Evolutionary conservation across 1,140 invertebrate species (phyloP), one percentile per base, ranked within the genome.

Genomic region (Hyphantria cunea): DNA sequence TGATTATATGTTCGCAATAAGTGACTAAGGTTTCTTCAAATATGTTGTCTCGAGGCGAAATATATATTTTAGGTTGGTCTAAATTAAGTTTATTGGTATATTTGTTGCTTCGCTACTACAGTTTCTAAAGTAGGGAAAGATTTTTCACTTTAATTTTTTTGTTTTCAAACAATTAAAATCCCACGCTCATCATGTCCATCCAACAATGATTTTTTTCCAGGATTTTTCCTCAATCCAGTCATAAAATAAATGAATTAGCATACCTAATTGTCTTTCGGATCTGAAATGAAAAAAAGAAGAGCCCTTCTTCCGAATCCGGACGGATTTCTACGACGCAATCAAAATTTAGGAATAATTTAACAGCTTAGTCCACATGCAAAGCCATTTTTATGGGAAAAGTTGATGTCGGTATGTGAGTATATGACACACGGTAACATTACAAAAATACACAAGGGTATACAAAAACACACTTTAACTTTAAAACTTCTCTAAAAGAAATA

Each of bases 311-410:
- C 68, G 70, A 81, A 74, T 75, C 68, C 72, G 66, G 76, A 63
- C 71, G 70, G 70, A 80, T 76, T 80, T 82, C 71, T 73, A 68
- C 72, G 71, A 80, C 80, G 76, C 78, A 86, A 84, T 89, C 74
- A 84, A 86, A 86, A 86, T 82, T 84, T 79, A 66, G 61, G 80
- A 84, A 86, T 86, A 86, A 78, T 83, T 86, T 86, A 81, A 78
- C 75, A 82, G 68, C 61, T 68, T 71, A 68, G 78, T 77, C 76
- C 78, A 86, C 80, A 84, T 80, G 74, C 75, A 84, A 84, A 80
- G 69, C 72, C 62, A 64, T 70, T 64, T 78, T 79, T 72, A 72
- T 81, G 77, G 69, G 51, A 63, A 79, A 82, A 73, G 68, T 78
- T 81, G 66, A 74, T 66, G 68, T 67, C 65, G 73, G 63, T 75